Evolutionary conservation across 1,140 invertebrate genomes (phyloP).

Genomic region (Diploscapter pachys): DNA sequence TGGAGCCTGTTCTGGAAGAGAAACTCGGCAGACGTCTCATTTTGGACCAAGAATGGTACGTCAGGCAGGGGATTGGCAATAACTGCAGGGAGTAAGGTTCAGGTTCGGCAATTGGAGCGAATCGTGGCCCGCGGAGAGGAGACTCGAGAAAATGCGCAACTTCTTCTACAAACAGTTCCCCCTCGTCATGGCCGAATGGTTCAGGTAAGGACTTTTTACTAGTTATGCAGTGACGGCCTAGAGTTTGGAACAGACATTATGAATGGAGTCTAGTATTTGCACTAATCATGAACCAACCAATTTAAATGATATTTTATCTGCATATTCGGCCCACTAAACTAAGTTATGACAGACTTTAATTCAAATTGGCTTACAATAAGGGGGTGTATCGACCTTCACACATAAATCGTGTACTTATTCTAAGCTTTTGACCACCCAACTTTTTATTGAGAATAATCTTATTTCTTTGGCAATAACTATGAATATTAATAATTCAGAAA

Average conservation of each 20-base stretch:
- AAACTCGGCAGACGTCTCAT: constrained; percentile 42
- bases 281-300: too few relatives aligned
- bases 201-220: constrained; percentile 61
- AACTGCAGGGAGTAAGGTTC: constrained; percentile 24
- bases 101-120: constrained; percentile 23
- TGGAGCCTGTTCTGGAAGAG: constrained; percentile 75
- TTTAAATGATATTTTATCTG: too few relatives aligned
- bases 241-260: too few relatives aligned
- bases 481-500: constrained; percentile 31
- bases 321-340: too few relatives aligned
- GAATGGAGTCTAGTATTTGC: too few relatives aligned
- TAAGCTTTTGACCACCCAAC: too few relatives aligned
- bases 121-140: constrained; percentile 11
- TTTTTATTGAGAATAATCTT: too few relatives aligned
- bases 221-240: neutral
- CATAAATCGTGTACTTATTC: too few relatives aligned
- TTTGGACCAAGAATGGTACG: constrained; percentile 5
- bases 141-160: constrained; percentile 16
- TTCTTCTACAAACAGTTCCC: constrained; percentile 36
- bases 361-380: too few relatives aligned
- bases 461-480: constrained; percentile 16
- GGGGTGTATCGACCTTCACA: too few relatives aligned
- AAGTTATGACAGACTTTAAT: too few relatives aligned
- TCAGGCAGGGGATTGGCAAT: neutral
- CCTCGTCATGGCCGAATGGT: constrained; percentile 64